Evolutionary conservation across 2,888 invertebrate species (phyloP), one percentile per base, ranked within the genome.

Genomic region (Morpho achilles): DNA sequence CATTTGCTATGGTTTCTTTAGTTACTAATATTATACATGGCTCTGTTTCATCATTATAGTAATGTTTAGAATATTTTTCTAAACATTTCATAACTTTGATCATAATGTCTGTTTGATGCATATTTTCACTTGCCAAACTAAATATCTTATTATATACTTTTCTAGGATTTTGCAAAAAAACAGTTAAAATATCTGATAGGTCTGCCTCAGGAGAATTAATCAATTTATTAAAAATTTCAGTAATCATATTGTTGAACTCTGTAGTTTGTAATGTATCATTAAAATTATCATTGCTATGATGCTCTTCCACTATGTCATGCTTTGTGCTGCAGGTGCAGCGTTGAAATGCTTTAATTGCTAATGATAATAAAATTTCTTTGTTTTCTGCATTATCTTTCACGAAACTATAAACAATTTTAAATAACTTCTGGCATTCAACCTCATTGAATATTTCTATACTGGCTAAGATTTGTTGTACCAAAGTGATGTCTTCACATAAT

Each of bases 221-320:
- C 9, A 87, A 68, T 71, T 86, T 88, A 65, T 90, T 90, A 53
- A 89, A 90, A 68, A 76, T 77, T 71, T 82, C 77, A 54, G 72
- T 86, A 55, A 80, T 64, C 63, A 69, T 73, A 32, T 61, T 67
- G 9, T 66, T 66, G 59, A 83, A 85, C 40, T 80, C 75, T 54
- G 64, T 49, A 51, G 69, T 71, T 65, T 76, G 69, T 44, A 68
- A 66, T 63, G 69, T 68, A 64, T 84, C 71, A 58, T 68, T 67
- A 8, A 87, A 80, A 50, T 65, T 68, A 39, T 77, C 77, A 40
- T 79, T 67, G 43, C 43, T 67, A 62, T 84, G 89, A 57, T 77
- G 77, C 41, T 76, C 70, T 48, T 77, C 72, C 7, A 87, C 64
- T 49, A 87, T 75, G 52, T 72, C 68, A 62, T 77, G 67, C 67